Conservation (phyloP, 2,888 invertebrate species). For the Omphaloscelis lunosa region DNA sequence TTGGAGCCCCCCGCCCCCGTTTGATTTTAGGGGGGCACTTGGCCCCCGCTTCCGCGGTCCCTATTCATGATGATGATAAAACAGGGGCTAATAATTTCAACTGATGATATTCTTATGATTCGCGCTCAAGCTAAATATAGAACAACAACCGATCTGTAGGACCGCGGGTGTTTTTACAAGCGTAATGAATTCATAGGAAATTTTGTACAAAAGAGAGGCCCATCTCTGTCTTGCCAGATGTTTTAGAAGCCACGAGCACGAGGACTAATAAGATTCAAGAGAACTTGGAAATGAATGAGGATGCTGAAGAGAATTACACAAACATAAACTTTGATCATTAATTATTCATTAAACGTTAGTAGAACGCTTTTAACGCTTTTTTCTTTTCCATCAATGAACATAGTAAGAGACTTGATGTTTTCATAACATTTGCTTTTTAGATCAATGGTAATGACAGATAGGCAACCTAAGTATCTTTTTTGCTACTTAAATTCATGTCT, state of each 20-base stretch:
- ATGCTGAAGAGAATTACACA: background rate
- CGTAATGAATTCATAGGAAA: too few relatives aligned
- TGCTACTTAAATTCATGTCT: background rate
- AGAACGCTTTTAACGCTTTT: too few relatives aligned
- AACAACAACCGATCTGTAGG: background rate
- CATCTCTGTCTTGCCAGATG: background rate
- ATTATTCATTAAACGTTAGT: background rate
- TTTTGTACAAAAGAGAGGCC: background rate
- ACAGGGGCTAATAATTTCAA: background rate
- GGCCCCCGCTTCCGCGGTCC: too few relatives aligned
- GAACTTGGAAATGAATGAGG: background rate
- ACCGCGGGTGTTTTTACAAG: background rate
- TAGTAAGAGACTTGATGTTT: background rate
- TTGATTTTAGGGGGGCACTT: too few relatives aligned
- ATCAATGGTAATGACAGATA: background rate
- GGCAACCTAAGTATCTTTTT: background rate
- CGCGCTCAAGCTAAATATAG: background rate
- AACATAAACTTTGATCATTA: background rate
- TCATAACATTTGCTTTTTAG: background rate
- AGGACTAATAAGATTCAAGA: background rate
- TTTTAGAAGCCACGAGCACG: background rate
- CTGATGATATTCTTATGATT: background rate
- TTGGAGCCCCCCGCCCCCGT: too few relatives aligned
- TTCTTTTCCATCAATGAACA: background rate
- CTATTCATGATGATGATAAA: background rate